Evolutionary conservation across 2,888 invertebrate genomes (phyloP).

Genomic region (Thysanoteuthis rhombus): DNA sequence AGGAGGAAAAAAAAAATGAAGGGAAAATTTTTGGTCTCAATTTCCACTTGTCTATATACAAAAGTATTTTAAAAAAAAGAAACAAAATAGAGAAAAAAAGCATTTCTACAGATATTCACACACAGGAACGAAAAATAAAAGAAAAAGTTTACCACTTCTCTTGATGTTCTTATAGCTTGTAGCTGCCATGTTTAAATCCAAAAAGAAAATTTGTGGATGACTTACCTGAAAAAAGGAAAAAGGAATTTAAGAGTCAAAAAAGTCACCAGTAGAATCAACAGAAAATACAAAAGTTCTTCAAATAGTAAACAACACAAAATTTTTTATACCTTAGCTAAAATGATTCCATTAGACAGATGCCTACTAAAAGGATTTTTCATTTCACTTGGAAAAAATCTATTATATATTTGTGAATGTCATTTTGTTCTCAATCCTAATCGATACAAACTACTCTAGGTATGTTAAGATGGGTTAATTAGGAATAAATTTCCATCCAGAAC

Average conservation of each 20-base stretch:
- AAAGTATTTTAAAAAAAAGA: too few species aligned
- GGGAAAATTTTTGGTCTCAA: neutral
- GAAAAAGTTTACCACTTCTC: neutral
- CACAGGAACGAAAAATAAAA: neutral
- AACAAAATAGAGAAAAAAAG: neutral
- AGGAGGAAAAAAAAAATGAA: neutral
- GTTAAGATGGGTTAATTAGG: too few species aligned
- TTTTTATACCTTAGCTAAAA: too few species aligned
- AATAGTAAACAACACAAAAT: neutral
- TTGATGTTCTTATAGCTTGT: neutral
- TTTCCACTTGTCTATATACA: too few species aligned
- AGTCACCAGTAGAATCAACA: neutral
- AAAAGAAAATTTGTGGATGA: neutral
- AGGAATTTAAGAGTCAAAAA: neutral
- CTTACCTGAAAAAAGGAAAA: neutral
- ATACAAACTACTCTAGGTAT: too few species aligned
- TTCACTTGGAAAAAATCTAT: neutral
- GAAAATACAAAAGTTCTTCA: neutral
- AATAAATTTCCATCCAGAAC: too few species aligned
- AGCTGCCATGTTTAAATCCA: neutral
- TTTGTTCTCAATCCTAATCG: too few species aligned
- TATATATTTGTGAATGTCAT: too few species aligned
- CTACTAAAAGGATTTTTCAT: neutral
- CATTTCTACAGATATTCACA: neutral
- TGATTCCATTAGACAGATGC: too few species aligned